phyloP scores from a whole-genome alignment of 2,113 vertebrate species.

The Motacilla tschutschensis region DNA sequence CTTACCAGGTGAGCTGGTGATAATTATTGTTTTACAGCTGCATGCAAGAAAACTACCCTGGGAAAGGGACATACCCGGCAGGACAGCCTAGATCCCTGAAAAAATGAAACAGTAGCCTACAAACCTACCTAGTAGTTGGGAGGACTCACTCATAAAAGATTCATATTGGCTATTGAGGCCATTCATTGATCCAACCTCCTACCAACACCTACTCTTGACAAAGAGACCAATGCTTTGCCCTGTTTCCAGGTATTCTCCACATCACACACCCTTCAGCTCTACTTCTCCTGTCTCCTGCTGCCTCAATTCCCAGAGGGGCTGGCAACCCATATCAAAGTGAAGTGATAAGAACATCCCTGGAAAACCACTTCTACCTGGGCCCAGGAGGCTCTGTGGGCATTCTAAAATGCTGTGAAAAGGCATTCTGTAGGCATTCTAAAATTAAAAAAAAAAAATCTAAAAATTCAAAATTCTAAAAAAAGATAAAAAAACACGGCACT shows the following conservation, averaged over 20 bases:
- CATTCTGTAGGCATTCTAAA: no score
- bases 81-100: not conserved
- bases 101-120: conserved; percentile 26
- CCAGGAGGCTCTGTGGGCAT: not conserved
- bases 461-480: no score
- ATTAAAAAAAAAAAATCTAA: no score
- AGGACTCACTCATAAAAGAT: not conserved
- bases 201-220: not conserved
- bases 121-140: not conserved
- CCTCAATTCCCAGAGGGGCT: not conserved
- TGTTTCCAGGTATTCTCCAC: not conserved
- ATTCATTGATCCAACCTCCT: not conserved
- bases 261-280: not conserved
- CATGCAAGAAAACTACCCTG: not conserved
- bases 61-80: not conserved
- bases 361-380: not conserved
- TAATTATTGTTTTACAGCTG: not conserved
- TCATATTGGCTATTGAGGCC: not conserved
- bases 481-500: accelerated
- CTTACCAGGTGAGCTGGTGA: not conserved
- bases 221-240: not conserved
- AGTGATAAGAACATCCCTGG: not conserved
- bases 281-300: not conserved
- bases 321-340: not conserved
- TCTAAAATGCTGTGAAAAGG: not conserved